Evolutionary conservation across 1,140 invertebrate genomes (phyloP).

Genomic region (Thaumetopoea pityocampa): DNA sequence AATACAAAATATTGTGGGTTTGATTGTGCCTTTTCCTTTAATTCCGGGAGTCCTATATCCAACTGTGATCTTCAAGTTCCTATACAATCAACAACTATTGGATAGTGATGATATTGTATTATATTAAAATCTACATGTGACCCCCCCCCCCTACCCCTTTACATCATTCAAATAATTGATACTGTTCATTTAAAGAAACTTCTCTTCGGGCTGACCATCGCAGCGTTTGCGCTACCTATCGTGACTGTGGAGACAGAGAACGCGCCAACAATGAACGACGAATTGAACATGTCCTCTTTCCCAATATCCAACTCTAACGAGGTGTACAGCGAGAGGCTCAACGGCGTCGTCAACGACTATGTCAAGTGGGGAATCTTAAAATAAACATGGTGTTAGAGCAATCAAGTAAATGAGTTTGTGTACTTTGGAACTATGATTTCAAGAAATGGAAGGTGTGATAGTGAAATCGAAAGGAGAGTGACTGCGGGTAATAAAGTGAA

Average conservation of each 20-base stretch:
- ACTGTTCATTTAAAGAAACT: conserved; percentile 29
- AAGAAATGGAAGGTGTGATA: too few relatives aligned
- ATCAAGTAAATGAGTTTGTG: too few relatives aligned
- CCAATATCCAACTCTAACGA: conserved; percentile 22
- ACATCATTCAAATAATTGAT: not conserved
- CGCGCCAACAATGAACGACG: conserved; percentile 22
- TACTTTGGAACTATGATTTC: too few relatives aligned
- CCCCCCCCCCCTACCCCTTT: not conserved
- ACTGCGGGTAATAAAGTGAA: too few relatives aligned
- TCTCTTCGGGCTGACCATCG: conserved; percentile 28
- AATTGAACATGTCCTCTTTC: conserved; percentile 24
- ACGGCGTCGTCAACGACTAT: conserved; percentile 35
- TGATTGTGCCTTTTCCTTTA: not conserved
- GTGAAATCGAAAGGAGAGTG: too few relatives aligned
- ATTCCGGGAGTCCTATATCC: not conserved
- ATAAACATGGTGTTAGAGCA: conserved; percentile 2
- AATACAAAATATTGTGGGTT: not conserved
- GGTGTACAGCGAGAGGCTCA: conserved; percentile 27
- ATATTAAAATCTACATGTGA: not conserved
- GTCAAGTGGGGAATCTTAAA: conserved; percentile 28
- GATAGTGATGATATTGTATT: not conserved
- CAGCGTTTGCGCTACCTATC: conserved; percentile 30
- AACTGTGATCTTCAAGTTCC: not conserved
- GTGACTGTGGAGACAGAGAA: conserved; percentile 33
- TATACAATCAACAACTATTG: not conserved